These are phyloP conservation scores for Gastrophysa polygoni DNA, from an alignment of 2,888 invertebrate genomes.

Conservation along the genomic window DNA sequence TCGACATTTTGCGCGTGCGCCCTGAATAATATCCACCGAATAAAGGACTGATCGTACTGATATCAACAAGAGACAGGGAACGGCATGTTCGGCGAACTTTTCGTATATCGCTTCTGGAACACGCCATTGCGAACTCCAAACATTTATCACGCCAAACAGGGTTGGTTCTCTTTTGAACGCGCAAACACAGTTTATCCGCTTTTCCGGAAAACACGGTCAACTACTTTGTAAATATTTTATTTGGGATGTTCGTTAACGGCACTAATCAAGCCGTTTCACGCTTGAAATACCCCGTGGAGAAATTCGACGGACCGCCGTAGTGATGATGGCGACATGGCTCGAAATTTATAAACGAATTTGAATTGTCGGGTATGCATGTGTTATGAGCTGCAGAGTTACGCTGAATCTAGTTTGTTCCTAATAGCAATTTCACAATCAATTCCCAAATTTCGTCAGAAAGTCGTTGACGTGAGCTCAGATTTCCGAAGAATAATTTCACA, in stretches of 20 bases:
- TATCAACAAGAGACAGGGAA: background rate
- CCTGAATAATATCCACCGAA: no score
- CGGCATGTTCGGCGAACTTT: background rate
- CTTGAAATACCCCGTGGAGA: conserved; percentile 23
- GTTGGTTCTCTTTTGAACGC: background rate
- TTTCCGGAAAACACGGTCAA: background rate
- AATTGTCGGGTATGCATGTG: no score
- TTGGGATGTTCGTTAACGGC: conserved; percentile 26
- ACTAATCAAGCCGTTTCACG: conserved; percentile 33
- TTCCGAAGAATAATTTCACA: no score
- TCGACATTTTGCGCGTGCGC: no score
- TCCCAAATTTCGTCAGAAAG: no score
- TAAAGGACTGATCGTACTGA: no score
- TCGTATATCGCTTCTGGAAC: background rate
- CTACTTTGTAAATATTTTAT: conserved; percentile 27
- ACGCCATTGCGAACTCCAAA: background rate
- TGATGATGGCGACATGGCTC: no score
- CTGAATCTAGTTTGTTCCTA: no score
- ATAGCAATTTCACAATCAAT: no score
- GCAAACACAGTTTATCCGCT: background rate
- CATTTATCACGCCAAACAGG: background rate
- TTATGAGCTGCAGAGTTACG: no score
- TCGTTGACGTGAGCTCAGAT: no score
- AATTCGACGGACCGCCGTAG: conserved; percentile 12
- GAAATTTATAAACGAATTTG: no score